Percentiles rank a stretch among this genome's conserved stretches.
phyloP scores from a whole-genome alignment of 2,888 invertebrate species.

The Endotricha flammealis region DNA sequence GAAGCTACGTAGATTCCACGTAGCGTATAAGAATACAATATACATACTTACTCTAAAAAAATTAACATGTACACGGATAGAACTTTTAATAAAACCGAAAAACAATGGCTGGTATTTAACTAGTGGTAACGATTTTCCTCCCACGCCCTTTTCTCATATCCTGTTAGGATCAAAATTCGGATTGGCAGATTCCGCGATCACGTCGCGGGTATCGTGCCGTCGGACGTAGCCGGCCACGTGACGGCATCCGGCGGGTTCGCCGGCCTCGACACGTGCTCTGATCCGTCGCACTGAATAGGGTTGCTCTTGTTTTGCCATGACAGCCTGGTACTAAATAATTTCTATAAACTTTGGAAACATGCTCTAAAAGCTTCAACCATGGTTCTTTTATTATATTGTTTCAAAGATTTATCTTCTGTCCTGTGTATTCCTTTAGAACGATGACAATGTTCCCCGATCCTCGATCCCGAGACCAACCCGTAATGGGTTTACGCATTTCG shows the following conservation, averaged over 20 bases:
- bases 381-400: background rate
- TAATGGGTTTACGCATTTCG: no score
- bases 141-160: conserved; percentile 2
- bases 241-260: conserved; percentile 51
- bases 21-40: no score
- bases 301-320: conserved; percentile 1
- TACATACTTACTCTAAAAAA: no score
- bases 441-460: no score
- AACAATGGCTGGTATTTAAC: no score
- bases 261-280: conserved; percentile 50
- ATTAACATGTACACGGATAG: no score
- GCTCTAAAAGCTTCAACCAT: no score
- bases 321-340: background rate
- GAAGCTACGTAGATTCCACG: no score
- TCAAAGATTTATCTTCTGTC: background rate
- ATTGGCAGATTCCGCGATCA: conserved; percentile 6
- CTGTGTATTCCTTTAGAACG: background rate
- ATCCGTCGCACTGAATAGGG: conserved; percentile 19
- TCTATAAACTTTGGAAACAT: no score
- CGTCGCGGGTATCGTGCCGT: conserved; percentile 30
- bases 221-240: conserved; percentile 58
- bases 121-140: conserved; percentile 1
- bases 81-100: no score
- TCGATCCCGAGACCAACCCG: no score
- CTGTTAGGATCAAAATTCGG: conserved; percentile 10